A percentile compares a stretch with the other conserved stretches of the same genome.
These are phyloP conservation scores for Leucophora obtusa DNA, from an alignment of 2,888 invertebrate genomes.

Conservation along the genomic window DNA sequence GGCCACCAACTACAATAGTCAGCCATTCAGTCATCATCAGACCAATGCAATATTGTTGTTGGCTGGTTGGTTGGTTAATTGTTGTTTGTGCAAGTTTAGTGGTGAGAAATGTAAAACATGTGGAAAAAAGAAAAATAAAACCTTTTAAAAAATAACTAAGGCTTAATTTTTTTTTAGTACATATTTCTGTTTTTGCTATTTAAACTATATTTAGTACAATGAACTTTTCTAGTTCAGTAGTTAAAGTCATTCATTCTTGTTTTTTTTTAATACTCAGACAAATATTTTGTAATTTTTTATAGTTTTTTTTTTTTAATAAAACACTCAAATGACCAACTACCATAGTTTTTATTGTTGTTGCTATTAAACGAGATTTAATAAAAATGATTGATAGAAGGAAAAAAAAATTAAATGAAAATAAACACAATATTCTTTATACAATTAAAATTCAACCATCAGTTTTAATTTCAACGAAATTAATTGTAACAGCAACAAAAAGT, in stretches of 20 bases:
- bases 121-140: slow-evolving; percentile 7
- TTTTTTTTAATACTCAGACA: neutral
- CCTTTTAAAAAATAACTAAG: slow-evolving; percentile 3
- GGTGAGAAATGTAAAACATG: slow-evolving; percentile 22
- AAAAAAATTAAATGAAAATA: neutral
- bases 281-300: slow-evolving; percentile 17
- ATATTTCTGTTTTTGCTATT: slow-evolving; percentile 7
- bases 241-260: slow-evolving; percentile 49
- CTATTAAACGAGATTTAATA: slow-evolving; percentile 5
- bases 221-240: slow-evolving; percentile 61
- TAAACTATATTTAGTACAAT: slow-evolving; percentile 51
- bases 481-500: slow-evolving; percentile 16
- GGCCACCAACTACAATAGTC: neutral
- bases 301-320: neutral
- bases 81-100: slow-evolving; percentile 25
- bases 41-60: slow-evolving; percentile 10
- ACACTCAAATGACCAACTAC: slow-evolving; percentile 23
- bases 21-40: neutral
- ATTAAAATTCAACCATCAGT: slow-evolving; percentile 2
- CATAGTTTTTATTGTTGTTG: neutral
- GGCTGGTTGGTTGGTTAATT: slow-evolving; percentile 12
- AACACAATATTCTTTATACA: slow-evolving; percentile 21
- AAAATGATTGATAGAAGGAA: slow-evolving; percentile 16
- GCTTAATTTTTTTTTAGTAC: slow-evolving; percentile 21
- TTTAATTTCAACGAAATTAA: slow-evolving; percentile 11